Evolutionary conservation across 37 sponge, comb jelly and placozoan genomes (phyloP), one percentile per base, ranked within the genome.

Genomic region (Lycopodina hypogea): DNA sequence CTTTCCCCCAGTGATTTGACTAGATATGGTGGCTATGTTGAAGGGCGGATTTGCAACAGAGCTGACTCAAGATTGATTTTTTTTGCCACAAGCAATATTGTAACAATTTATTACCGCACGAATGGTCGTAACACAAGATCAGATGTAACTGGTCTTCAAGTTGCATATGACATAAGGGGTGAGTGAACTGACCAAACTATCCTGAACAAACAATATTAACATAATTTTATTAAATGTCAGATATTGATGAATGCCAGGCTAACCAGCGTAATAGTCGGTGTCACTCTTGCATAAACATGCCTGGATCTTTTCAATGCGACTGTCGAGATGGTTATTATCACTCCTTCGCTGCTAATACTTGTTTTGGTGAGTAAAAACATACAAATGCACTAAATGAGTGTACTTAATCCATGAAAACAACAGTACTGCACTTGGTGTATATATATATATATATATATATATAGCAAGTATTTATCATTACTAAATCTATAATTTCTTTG

Each of bases 251-350:
- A 32, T 65, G 66, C 66, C 32, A 32, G 66, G 30, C 12, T 4
- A 32, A 2, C n/a, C n/a, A 45, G 48, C 66, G 35, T 34, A 24
- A 2, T 14, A 32, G 66, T 65, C 35, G 34, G 35, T 70, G 57
- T 41, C 88, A 88, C 50, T n/a, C 2, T 11, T 88, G 88, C 71
- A 28, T 32, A 0, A 82, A 82, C 39, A 41, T 57, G n/a, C 45
- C 50, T 19, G 82, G 83, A 6, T 88, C 88, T 21, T 88, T 72
- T 56, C 21, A 29, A n/a, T 88, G 88, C 34, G 11, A 18, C 19
- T 88, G 88, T 59, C 37, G 53, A 30, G 28, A 19, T 71, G 82
- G 88, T 9, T 81, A 53, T 41, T 71, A 78, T 29, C 72, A 77
- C 56, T 74, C 80, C 18, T 15, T 21, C 26, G 72, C 72, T 66